A percentile compares a stretch with the other conserved stretches of the same genome.
Conservation (phyloP, 1,140 invertebrate genomes). For the Apocrypta bakeri region DNA sequence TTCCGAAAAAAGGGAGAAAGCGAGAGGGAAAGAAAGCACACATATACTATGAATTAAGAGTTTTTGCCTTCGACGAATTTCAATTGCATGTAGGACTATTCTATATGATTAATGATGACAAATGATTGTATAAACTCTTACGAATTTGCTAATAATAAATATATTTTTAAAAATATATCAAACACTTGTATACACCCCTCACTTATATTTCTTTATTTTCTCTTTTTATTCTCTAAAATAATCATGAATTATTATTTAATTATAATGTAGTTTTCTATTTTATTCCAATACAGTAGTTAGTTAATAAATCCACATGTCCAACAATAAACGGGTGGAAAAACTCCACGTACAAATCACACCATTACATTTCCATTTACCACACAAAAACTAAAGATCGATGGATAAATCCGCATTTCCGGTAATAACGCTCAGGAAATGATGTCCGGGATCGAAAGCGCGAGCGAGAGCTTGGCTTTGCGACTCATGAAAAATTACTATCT, state of each 20-base stretch:
- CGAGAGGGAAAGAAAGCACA: not conserved
- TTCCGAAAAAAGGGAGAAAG: conserved; percentile 23
- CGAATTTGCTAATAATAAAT: conserved; percentile 49
- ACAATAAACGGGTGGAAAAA: not conserved
- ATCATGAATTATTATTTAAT: too few relatives aligned
- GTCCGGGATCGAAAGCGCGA: not conserved
- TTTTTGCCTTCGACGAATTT: conserved; percentile 30
- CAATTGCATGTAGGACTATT: conserved; percentile 19
- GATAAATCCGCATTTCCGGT: not conserved
- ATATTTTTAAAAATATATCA: conserved; percentile 49
- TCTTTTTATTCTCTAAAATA: not conserved
- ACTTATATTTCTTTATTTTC: conserved; percentile 33
- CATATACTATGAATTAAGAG: not conserved
- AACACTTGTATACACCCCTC: conserved; percentile 37
- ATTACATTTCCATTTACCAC: not conserved
- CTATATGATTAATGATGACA: conserved; percentile 32
- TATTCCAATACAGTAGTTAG: conserved; percentile 31
- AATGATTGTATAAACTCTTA: conserved; percentile 47
- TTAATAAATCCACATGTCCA: not conserved
- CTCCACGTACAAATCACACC: too few relatives aligned
- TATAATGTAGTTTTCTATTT: too few relatives aligned
- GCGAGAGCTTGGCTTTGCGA: too few relatives aligned
- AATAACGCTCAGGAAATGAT: not conserved
- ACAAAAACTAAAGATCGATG: not conserved
- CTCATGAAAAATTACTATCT: too few relatives aligned